phyloP scores from a whole-genome alignment of 2,888 invertebrate species.

The Himalopsyche tibetana region DNA sequence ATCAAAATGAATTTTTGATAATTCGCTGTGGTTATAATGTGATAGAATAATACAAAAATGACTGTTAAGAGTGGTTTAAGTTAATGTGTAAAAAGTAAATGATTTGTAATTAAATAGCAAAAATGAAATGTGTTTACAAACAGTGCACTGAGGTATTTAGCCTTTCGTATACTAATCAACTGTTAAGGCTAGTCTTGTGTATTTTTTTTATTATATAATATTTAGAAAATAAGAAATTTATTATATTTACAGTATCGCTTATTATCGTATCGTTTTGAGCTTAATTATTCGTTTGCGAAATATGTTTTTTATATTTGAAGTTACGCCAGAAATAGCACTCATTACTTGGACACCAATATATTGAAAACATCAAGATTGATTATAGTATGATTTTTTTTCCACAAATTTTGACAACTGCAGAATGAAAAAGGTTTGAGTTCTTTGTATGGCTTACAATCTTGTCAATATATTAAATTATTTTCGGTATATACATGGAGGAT shows the following conservation, averaged over 20 bases:
- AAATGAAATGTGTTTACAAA: not conserved
- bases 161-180: slow-evolving; percentile 36
- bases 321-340: no score
- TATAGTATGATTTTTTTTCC: no score
- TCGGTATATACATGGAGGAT: no score
- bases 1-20: slow-evolving; percentile 3
- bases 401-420: no score
- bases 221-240: not conserved
- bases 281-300: not conserved
- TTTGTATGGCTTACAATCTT: no score
- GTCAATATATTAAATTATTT: no score
- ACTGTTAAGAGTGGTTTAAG: slow-evolving; percentile 38
- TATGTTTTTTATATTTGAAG: no score
- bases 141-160: slow-evolving; percentile 24
- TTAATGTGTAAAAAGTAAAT: slow-evolving; percentile 3
- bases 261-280: not conserved
- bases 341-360: no score
- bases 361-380: no score
- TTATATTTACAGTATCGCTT: not conserved
- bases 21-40: slow-evolving; percentile 35
- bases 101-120: not conserved
- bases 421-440: no score
- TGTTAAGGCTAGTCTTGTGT: not conserved
- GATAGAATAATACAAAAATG: slow-evolving; percentile 28
- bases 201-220: slow-evolving; percentile 8